These are phyloP conservation scores for Ichneumoninae sp. DNA, from an alignment of 2,888 invertebrate species.

Conservation along the genomic window DNA sequence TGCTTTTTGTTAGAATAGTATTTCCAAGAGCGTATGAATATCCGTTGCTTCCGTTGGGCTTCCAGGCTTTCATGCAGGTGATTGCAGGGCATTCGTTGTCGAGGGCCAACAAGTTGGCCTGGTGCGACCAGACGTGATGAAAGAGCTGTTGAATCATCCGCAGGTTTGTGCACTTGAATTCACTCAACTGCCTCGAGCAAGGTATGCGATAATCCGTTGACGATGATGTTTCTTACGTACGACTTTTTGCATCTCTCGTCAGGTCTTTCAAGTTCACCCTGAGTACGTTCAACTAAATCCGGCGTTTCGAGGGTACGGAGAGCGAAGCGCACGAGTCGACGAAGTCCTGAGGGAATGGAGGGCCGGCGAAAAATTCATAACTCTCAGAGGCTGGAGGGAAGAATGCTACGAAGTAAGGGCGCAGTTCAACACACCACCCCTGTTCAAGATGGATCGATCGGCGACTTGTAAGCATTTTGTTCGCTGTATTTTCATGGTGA, in stretches of 20 bases:
- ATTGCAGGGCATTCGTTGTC: constrained; percentile 94
- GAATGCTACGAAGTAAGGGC: constrained; percentile 97
- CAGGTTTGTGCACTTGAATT: constrained; percentile 86
- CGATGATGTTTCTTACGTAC: neutral
- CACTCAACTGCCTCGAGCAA: neutral
- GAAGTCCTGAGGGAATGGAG: constrained; percentile 91
- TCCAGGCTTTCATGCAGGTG: constrained; percentile 90
- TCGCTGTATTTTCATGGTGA: constrained; percentile 18
- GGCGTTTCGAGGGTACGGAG: constrained; percentile 93
- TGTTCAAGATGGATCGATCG: constrained; percentile 94
- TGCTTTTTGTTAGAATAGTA: neutral
- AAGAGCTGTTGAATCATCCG: constrained; percentile 92
- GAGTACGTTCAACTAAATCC: constrained; percentile 93
- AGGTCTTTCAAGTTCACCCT: constrained; percentile 90
- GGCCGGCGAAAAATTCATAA: constrained; percentile 90
- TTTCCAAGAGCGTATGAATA: neutral
- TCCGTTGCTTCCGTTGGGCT: neutral
- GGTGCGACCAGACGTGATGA: constrained; percentile 93
- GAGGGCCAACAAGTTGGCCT: constrained; percentile 96
- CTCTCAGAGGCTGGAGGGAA: constrained; percentile 96
- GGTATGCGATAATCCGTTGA: neutral
- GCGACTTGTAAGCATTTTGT: constrained; percentile 89
- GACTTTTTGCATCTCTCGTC: constrained; percentile 31
- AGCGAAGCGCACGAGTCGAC: constrained; percentile 91
- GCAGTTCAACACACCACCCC: constrained; percentile 87